Evolutionary conservation across 2,888 invertebrate species (phyloP), one percentile per base, ranked within the genome.

Genomic region (Harmothoe impar): DNA sequence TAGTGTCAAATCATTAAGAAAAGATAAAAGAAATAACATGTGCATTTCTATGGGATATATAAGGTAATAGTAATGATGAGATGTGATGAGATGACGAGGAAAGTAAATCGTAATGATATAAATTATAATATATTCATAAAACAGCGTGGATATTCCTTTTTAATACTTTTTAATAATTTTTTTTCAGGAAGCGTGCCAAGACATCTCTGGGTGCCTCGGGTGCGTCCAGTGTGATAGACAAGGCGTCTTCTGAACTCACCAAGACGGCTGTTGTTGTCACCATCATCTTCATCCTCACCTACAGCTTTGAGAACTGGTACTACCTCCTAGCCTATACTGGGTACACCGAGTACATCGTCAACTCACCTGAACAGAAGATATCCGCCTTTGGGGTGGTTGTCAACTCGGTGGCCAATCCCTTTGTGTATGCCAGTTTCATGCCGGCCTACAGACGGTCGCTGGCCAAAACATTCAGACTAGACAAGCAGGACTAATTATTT

Each of bases 241-340:
- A 54, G 56, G 86, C 86, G 5, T n/a, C 86, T 3, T 3, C 86
- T n/a, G 86, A 86, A 52, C 86, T 86, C 25, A 86, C 86, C 54
- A 86, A 86, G 33, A 86, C 86, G 54, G 86, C 86, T 0, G 56
- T 86, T 0, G 86, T 86, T 0, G 86, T 86, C 0, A 86, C 86
- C 31, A 29, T 86, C 54, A 54, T 86, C 86, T 86, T 86, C 31
- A 31, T 86, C 52, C 0, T 86, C 52, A 54, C 54, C 86, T 54
- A 54, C 31, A 56, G 54, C 54, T 52, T 54, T 29, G 86, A 54
- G 0, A 52, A 31, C 56, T 86, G 86, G 86, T 54, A 86, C 54
- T 86, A 54, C 31, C 54, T 86, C 0, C 56, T 86, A 10, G 86
- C 29, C 31, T 86, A 86, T 29, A 25, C 31, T 15, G 86, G 86